Base-by-base conservation (phyloP, 2,113 vertebrate species). In the Oryzias javanicus region DNA sequence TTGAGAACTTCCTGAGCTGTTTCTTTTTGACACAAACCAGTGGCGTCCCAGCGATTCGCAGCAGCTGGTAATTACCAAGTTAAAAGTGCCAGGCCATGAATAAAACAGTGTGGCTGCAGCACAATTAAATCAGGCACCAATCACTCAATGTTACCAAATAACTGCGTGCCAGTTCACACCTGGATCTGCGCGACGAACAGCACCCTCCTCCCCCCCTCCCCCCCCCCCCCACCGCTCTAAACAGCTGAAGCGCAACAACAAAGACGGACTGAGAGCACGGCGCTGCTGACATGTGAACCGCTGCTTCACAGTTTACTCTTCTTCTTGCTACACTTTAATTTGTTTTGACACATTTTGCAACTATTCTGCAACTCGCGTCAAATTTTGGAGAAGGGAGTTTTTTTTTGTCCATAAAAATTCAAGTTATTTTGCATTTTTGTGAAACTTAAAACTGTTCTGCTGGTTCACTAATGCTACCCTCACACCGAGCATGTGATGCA, bases 81-180 rank as follows among this genome's bases (percentile, higher is more conserved):
- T 89, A 87, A 87, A 84, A 82, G 89, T 89, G 86, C 72, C 82
- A 76, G 59, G 52, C 58, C 81, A 90, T 91, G 86, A 92, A 91
- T 91, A 81, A 92, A 88, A 87, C 90, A 91, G 88, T 87, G 88
- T 80, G 88, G 63, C 74, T 81, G 49, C 79, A 70, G 81, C 81
- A 87, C 83, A 86, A 90, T 91, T 86, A 90, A 89, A 85, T 83
- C 75, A 67, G 76, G 86, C 89, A 88, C 82, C 89, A 86, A 89
- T 90, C 86, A 89, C 77, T 83, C 83, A 88, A 90, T 91, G 86
- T 89, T 91, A 92, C 82, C 86, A 91, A 90, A 91, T 91, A 90
- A 87, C 79, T 81, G 79, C 77, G 84, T 84, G 77, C 77, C 62
- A 70, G 79, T 91, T 91, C 85, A 86, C 87, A 89, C 86, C 58